A percentile compares a stretch with the other conserved stretches of the same genome.
phyloP scores from a whole-genome alignment of 2,888 invertebrate species.

The Endomychus coccineus region DNA sequence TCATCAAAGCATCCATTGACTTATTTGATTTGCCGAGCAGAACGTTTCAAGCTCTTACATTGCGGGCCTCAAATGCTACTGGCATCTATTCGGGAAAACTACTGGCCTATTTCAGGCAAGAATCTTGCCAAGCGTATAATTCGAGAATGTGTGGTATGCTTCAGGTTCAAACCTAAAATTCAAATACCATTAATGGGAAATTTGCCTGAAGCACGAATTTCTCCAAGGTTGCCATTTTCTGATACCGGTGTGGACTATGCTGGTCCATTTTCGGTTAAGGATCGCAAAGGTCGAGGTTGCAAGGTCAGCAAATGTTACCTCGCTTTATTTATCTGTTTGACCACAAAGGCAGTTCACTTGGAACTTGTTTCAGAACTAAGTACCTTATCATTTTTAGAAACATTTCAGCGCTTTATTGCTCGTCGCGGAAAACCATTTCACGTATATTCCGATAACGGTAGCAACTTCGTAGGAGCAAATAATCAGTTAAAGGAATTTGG shows the following conservation, averaged over 20 bases:
- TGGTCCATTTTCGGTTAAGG: constrained; percentile 9
- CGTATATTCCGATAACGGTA: constrained; percentile 21
- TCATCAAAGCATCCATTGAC: constrained; percentile 1
- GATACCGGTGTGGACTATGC: constrained; percentile 6
- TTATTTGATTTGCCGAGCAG: neutral
- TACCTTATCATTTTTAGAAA: constrained; percentile 17
- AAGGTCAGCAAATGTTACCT: constrained; percentile 4
- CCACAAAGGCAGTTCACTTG: constrained; percentile 8
- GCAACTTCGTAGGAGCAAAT: constrained; percentile 19
- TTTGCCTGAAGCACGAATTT: neutral
- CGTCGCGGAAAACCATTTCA: constrained; percentile 19
- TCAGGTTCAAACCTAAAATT: constrained; percentile 5
- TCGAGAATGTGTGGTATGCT: constrained; percentile 1
- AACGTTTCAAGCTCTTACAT: constrained; percentile 1
- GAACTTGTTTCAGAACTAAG: constrained; percentile 18
- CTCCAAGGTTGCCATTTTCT: constrained; percentile 1
- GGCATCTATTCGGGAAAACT: constrained; percentile 1
- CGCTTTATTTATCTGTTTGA: constrained; percentile 9
- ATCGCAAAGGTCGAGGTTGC: neutral
- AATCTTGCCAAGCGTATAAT: neutral
- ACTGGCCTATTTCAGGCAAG: neutral
- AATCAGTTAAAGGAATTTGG: constrained; percentile 13
- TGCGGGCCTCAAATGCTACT: constrained; percentile 2
- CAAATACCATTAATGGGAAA: constrained; percentile 2
- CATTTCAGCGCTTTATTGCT: constrained; percentile 18